Evolutionary conservation across 2,888 invertebrate genomes (phyloP).

Genomic region (Cerastis leucographa): DNA sequence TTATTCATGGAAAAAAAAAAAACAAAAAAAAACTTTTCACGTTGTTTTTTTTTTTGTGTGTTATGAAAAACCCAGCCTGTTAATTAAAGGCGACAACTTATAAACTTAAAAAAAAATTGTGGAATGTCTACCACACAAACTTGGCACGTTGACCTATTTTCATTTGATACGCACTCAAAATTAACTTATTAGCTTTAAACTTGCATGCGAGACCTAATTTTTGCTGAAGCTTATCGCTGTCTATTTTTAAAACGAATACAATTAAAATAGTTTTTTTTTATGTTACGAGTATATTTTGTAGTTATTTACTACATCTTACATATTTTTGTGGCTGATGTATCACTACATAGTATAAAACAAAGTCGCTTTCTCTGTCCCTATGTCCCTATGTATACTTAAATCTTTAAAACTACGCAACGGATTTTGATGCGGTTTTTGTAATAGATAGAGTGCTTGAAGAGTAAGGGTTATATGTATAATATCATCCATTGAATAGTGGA

Average conservation of each 20-base stretch:
- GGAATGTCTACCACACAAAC: conserved; percentile 13
- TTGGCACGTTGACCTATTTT: conserved; percentile 44
- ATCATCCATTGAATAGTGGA: too few relatives aligned
- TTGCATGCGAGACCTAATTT: background rate
- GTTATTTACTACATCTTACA: background rate
- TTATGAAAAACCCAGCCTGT: background rate
- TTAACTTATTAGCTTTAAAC: background rate
- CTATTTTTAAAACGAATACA: background rate
- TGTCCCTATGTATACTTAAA: too few relatives aligned
- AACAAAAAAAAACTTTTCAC: background rate
- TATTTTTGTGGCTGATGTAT: background rate
- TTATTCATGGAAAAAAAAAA: conserved; percentile 6
- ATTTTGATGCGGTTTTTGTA: too few relatives aligned
- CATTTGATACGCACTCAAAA: conserved; percentile 10
- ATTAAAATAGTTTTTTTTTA: background rate
- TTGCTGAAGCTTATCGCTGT: background rate
- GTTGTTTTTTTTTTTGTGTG: background rate
- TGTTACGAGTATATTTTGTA: background rate
- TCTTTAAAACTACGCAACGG: too few relatives aligned
- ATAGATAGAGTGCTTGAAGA: too few relatives aligned
- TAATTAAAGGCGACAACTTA: conserved; percentile 1
- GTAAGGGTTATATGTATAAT: too few relatives aligned
- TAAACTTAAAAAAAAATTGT: conserved; percentile 2
- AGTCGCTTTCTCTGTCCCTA: too few relatives aligned
- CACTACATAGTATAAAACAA: too few relatives aligned